Conservation (phyloP, 2,113 vertebrate genomes). For the Elaphurus davidianus region DNA sequence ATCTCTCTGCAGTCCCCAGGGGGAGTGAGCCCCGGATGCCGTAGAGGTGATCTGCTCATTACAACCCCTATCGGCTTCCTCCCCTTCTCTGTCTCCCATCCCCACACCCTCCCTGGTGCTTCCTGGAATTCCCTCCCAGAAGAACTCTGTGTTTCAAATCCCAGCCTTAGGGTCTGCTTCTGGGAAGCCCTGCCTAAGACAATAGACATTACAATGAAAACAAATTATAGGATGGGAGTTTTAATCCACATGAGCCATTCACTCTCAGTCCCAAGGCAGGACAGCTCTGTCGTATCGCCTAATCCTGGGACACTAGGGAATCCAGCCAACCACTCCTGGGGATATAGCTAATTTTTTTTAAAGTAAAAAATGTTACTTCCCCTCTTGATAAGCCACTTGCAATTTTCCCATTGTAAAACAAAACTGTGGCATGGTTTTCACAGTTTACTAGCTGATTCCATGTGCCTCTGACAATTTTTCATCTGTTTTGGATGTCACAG, state of each 20-base stretch:
- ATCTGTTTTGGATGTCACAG: not conserved
- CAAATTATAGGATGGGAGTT: rapidly evolving
- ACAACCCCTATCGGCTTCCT: rapidly evolving
- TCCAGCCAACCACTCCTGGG: not conserved
- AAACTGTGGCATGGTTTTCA: not conserved
- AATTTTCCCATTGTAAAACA: not conserved
- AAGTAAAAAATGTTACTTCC: not conserved
- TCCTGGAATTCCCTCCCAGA: not conserved
- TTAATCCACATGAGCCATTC: rapidly evolving
- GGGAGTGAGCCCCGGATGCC: too few relatives aligned
- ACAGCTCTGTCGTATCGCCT: rapidly evolving
- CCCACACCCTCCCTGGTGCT: not conserved
- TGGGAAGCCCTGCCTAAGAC: not conserved
- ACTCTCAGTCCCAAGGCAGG: not conserved
- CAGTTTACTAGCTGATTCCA: not conserved
- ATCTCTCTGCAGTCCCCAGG: not conserved
- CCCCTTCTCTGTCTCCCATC: not conserved
- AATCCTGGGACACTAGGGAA: not conserved
- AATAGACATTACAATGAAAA: not conserved
- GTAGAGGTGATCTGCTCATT: not conserved
- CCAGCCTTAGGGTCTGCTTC: not conserved
- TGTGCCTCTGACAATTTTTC: not conserved
- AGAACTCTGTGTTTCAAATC: not conserved
- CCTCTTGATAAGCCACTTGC: not conserved
- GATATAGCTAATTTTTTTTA: not conserved